A percentile compares a stretch with the other conserved stretches of the same genome.
Evolutionary conservation across 2,113 vertebrate genomes (phyloP).

Genomic region (Arvicanthis niloticus): DNA sequence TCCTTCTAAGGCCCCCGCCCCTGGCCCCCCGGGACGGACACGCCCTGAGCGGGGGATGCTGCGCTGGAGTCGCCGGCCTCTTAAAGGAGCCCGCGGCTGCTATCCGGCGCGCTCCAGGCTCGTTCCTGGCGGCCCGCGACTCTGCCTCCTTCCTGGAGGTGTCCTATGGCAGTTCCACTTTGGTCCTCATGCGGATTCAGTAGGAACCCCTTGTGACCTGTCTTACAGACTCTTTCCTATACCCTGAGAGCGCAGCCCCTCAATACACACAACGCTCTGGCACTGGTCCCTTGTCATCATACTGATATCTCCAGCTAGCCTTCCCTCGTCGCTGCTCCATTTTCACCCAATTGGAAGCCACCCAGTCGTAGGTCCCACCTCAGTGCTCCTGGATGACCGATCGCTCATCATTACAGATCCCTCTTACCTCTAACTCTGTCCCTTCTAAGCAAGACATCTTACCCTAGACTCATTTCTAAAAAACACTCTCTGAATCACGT

Average conservation of each 20-base stretch:
- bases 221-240: not conserved
- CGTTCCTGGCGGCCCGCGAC: not conserved
- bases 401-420: constrained; percentile 28
- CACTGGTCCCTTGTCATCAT: not conserved
- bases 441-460: not conserved
- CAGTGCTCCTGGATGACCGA: constrained; percentile 54
- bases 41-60: constrained; percentile 84
- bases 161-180: not conserved
- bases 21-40: constrained; percentile 83
- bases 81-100: constrained; percentile 83
- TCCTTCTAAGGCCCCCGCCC: constrained; percentile 74
- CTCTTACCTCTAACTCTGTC: not conserved
- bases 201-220: not conserved
- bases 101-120: constrained; percentile 58
- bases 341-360: constrained; percentile 36
- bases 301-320: constrained; percentile 26
- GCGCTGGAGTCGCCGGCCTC: constrained; percentile 82
- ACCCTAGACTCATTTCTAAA: not conserved
- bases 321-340: constrained; percentile 33
- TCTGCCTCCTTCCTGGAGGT: not conserved
- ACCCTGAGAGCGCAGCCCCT: not conserved
- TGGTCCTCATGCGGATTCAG: not conserved
- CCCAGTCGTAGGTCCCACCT: not conserved
- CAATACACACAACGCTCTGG: not conserved
- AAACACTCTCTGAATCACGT: not conserved